phyloP scores from a whole-genome alignment of 92 coral and sea anemone species.

The Actinostola sp. region DNA sequence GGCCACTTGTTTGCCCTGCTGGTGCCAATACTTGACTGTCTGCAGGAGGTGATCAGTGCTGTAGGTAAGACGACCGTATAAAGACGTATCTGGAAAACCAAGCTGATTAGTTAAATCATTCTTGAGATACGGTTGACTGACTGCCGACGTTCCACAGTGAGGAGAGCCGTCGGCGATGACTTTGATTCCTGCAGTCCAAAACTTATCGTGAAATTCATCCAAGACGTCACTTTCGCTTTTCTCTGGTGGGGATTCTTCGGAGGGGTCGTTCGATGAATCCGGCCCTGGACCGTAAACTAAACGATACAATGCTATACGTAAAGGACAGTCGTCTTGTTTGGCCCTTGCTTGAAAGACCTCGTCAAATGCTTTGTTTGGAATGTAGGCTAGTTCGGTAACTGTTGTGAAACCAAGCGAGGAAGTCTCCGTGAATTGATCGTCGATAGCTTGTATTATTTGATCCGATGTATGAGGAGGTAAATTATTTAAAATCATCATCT shows the following conservation, averaged over 20 bases:
- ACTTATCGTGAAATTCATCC: no score
- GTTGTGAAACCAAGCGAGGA: slow-evolving; percentile 49
- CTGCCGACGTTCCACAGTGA: slow-evolving; percentile 68
- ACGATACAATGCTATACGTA: slow-evolving; percentile 53
- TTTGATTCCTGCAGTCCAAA: slow-evolving; percentile 71
- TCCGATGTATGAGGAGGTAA: slow-evolving; percentile 30
- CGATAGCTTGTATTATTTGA: background rate
- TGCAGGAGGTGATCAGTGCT: slow-evolving; percentile 16
- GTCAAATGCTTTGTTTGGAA: background rate
- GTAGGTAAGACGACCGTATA: slow-evolving; percentile 47
- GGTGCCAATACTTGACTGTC: slow-evolving; percentile 35
- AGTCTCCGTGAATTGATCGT: slow-evolving; percentile 49
- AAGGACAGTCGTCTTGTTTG: slow-evolving; percentile 19
- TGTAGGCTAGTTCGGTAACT: slow-evolving; percentile 38
- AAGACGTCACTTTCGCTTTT: no score
- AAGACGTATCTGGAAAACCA: slow-evolving; percentile 53
- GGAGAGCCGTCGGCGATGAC: slow-evolving; percentile 69
- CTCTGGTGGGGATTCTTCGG: no score
- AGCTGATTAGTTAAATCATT: slow-evolving; percentile 49
- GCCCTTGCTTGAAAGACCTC: background rate
- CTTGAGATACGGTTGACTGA: slow-evolving; percentile 36
- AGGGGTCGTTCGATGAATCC: no score
- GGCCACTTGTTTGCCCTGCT: slow-evolving; percentile 55
- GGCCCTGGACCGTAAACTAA: no score
- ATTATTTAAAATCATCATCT: background rate